These are phyloP conservation scores for Amazona guildingii DNA, from an alignment of 2,113 vertebrate species.

Conservation along the genomic window DNA sequence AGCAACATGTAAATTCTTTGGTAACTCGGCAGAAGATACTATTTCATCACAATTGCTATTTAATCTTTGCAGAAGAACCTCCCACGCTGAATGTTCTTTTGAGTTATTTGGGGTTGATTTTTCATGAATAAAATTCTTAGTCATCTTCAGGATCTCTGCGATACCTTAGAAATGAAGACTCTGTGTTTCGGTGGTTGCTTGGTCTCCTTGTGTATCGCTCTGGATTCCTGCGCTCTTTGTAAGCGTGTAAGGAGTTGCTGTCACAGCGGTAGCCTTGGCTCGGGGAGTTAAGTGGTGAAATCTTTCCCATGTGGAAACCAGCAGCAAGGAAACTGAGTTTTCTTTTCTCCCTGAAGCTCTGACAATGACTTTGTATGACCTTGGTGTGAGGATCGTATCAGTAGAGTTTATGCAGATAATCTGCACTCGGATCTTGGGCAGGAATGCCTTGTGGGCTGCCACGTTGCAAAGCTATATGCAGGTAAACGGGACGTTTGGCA, in stretches of 20 bases:
- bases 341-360: neutral
- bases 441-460: neutral
- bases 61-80: slow-evolving; percentile 61
- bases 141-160: slow-evolving; percentile 48
- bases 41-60: slow-evolving; percentile 60
- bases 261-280: neutral
- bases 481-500: fast-evolving
- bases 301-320: neutral
- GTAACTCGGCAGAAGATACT: slow-evolving; percentile 48
- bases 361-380: neutral
- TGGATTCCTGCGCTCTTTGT: neutral
- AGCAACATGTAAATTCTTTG: slow-evolving; percentile 53
- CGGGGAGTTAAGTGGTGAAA: neutral
- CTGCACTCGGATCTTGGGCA: neutral
- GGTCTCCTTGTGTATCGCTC: neutral
- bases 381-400: neutral
- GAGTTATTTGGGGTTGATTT: slow-evolving; percentile 62
- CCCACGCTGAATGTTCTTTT: slow-evolving; percentile 54
- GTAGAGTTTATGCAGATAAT: neutral
- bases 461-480: fast-evolving
- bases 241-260: neutral
- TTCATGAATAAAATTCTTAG: slow-evolving; percentile 70
- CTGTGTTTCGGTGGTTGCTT: neutral
- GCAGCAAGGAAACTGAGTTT: neutral
- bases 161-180: slow-evolving; percentile 15